Evolutionary conservation across 2,113 vertebrate genomes (phyloP), one percentile per base, ranked within the genome.

Genomic region (Labeo catla): DNA sequence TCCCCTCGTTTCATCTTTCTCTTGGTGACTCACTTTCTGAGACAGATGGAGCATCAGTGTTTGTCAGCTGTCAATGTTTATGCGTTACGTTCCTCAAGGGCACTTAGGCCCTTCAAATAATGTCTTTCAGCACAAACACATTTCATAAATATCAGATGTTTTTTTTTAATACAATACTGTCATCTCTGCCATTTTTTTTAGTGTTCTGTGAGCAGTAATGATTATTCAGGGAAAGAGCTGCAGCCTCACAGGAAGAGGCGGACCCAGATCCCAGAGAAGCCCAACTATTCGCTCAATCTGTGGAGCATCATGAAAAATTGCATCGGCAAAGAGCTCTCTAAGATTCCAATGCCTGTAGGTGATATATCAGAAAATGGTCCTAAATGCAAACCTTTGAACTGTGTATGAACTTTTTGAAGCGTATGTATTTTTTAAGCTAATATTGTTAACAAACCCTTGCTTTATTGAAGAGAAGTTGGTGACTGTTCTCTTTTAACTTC

Each of bases 251-350:
- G 95, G 61, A 95, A 94, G 93, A 95, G 97, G 76, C 93, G 98
- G 23, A 94, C 89, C 50, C 95, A 92, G 81, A 96, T 99, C 91
- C 96, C 98, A 0, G 96, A 99, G 94, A 99, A 99, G 83, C 98
- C 98, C 92, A 99, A 98, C 94, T 99, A 99, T 92, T 99, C 98
- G 91, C 96, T 99, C 93, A 99, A 99, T 92, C 96, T 99, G 89
- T 99, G 98, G 98, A 99, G 98, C 93, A 99, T 99, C 93, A 99
- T 99, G 98, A 99, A 99, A 91, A 99, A 99, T 94, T 99, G 98
- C 93, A 99, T 99, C 0, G 98, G 98, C 92, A 98, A 99, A 90
- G 98, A 99, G 90, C 96, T 99, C 52, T 99, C 98, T 89, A 99
- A 98, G 94, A 99, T 99, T 88, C 98, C 98, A 73, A 99, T 99